These are phyloP conservation scores for Lepus oiostolus DNA, from an alignment of 2,797 vertebrate genomes.

Conservation along the genomic window DNA sequence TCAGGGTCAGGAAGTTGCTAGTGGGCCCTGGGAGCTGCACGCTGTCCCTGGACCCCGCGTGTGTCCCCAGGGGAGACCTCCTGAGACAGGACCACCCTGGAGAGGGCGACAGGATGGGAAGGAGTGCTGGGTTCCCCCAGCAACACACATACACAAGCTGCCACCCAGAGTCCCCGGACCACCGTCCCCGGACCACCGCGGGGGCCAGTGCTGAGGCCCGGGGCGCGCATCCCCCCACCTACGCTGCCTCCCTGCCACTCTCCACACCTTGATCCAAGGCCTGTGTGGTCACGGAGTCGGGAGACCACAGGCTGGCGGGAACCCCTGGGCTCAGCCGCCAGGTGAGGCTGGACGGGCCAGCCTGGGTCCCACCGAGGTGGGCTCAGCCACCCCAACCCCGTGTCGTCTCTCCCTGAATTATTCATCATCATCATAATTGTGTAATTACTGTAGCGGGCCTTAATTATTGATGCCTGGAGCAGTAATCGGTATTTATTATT, in stretches of 20 bases:
- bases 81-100: rapidly evolving
- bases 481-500: constrained; percentile 94
- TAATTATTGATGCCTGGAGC: constrained; percentile 97
- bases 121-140: not conserved
- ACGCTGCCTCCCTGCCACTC: not conserved
- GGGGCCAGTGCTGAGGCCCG: not conserved
- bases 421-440: constrained; percentile 96
- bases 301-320: not conserved
- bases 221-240: no score
- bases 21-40: not conserved
- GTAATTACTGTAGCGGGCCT: constrained; percentile 95
- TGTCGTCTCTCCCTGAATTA: constrained; percentile 92
- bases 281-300: rapidly evolving
- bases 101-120: not conserved
- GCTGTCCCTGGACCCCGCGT: no score
- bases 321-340: not conserved
- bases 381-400: constrained; percentile 76
- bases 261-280: not conserved
- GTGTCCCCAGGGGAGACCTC: not conserved
- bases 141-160: no score
- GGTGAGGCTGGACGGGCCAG: not conserved
- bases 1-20: not conserved
- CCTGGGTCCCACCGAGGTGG: not conserved
- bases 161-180: not conserved
- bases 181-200: not conserved